phyloP scores from a whole-genome alignment of 2,888 invertebrate species.

The Clunio marinus region DNA sequence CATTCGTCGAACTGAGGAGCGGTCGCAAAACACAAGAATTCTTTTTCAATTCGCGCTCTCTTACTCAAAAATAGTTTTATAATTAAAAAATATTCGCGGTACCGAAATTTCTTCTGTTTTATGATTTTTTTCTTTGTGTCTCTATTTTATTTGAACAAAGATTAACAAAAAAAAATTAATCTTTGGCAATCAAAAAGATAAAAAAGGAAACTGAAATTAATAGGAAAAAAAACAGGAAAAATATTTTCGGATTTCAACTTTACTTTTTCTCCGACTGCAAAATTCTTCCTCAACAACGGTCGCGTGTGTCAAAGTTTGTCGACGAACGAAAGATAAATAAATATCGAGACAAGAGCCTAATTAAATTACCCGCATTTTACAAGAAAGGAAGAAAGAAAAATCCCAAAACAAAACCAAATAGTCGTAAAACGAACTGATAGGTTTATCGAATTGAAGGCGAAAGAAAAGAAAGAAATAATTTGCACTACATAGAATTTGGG shows the following conservation, averaged over 20 bases:
- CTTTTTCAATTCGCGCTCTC: conserved; percentile 18
- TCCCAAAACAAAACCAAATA: background rate
- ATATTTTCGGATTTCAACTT: background rate
- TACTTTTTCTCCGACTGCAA: background rate
- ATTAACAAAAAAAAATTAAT: background rate
- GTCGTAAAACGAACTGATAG: background rate
- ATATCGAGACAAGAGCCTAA: background rate
- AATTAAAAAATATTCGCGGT: conserved; percentile 14
- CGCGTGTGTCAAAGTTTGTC: background rate
- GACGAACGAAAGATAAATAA: background rate
- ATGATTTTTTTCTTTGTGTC: conserved; percentile 19
- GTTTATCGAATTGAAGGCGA: background rate
- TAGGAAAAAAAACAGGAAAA: too few species aligned
- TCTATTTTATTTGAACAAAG: background rate
- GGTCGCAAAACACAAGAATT: conserved; percentile 25
- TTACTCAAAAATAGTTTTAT: conserved; percentile 11
- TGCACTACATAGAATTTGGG: background rate
- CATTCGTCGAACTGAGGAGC: conserved; percentile 29
- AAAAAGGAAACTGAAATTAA: background rate
- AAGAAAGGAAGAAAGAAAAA: background rate
- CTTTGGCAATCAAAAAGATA: background rate
- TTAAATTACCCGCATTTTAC: conserved; percentile 4
- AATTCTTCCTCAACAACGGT: background rate
- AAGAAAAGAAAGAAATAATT: background rate
- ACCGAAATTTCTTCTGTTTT: background rate